These are phyloP conservation scores for Brachyhypopomus occidentalis DNA, from an alignment of 2,113 vertebrate species.

Conservation along the genomic window DNA sequence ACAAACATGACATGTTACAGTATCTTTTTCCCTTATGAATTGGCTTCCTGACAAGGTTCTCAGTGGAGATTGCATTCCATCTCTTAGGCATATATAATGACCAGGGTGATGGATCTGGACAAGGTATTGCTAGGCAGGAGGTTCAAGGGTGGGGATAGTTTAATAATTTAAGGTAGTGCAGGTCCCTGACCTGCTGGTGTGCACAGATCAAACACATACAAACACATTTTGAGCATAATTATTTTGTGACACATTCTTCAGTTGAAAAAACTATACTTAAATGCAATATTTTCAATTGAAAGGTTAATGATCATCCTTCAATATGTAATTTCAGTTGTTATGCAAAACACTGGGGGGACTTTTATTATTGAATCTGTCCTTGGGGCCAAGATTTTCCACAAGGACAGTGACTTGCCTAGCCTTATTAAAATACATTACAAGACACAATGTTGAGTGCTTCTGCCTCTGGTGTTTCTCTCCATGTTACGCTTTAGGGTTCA, in stretches of 20 bases:
- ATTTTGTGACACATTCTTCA: no score
- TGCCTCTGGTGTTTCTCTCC: no score
- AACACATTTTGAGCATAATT: no score
- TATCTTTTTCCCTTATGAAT: neutral
- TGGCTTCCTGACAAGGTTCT: neutral
- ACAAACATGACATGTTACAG: neutral
- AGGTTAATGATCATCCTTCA: slow-evolving; percentile 94
- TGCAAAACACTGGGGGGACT: slow-evolving; percentile 77
- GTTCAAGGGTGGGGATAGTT: slow-evolving; percentile 78
- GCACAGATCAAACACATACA: slow-evolving; percentile 82
- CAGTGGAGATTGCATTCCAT: neutral
- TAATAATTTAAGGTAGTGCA: slow-evolving; percentile 84
- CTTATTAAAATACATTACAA: slow-evolving; percentile 87
- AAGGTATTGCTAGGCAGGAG: slow-evolving; percentile 73
- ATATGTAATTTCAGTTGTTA: slow-evolving; percentile 90
- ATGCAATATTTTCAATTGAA: slow-evolving; percentile 21
- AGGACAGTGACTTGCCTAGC: slow-evolving; percentile 80
- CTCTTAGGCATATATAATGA: slow-evolving; percentile 87
- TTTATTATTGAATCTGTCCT: slow-evolving; percentile 86
- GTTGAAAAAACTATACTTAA: no score
- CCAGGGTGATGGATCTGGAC: slow-evolving; percentile 86
- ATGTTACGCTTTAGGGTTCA: neutral
- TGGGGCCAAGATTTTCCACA: slow-evolving; percentile 89
- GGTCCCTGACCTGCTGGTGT: slow-evolving; percentile 82
- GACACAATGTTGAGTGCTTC: slow-evolving; percentile 86